Evolutionary conservation across 2,113 vertebrate species (phyloP), one percentile per base, ranked within the genome.

Genomic region (Antennarius striatus): DNA sequence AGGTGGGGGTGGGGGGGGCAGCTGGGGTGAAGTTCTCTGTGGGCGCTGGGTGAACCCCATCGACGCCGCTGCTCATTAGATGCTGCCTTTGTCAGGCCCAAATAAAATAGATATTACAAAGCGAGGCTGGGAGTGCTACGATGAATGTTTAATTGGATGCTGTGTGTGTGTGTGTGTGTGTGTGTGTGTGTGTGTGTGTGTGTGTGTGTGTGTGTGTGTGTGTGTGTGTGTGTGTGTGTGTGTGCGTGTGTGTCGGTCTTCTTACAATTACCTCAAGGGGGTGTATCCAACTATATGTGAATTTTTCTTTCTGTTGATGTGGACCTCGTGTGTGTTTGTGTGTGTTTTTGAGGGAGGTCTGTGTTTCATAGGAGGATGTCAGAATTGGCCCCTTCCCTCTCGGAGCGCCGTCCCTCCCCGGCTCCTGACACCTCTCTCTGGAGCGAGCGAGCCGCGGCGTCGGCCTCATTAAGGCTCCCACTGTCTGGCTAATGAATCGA

Each of bases 401-500:
- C 54, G 1, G 56, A 62, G 77, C 73, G 71, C 67, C 80, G 73
- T 65, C 73, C 48, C 57, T 82, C 75, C 77, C 69, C 52, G 36
- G 74, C 74, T 84, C 83, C 79, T 81, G 80, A 87, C 85, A 80
- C 85, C 82, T 87, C 72, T 84, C 79, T 45, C 81, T 73, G 79
- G 83, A 82, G 82, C 77, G 74, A 80, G 69, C 36, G 76, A 68
- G 70, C 77, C 71, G 59, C 68, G 65, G 81, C 66, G 77, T 83
- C 85, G 67, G 83, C 86, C 90, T 89, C 89, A 88, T 92, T 91
- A 91, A 82, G 76, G 78, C 82, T 75, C 81, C 74, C 84, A 78
- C 85, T 91, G 86, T 89, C 85, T 84, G 77, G 70, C 85, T 92
- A 90, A 93, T 92, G 88, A 91, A 93, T 91, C 87, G 91, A 93